Percentiles rank a stretch among this genome's conserved stretches.
Evolutionary conservation across 1,140 invertebrate species (phyloP).

Genomic region (Heliconius hewitsoni): DNA sequence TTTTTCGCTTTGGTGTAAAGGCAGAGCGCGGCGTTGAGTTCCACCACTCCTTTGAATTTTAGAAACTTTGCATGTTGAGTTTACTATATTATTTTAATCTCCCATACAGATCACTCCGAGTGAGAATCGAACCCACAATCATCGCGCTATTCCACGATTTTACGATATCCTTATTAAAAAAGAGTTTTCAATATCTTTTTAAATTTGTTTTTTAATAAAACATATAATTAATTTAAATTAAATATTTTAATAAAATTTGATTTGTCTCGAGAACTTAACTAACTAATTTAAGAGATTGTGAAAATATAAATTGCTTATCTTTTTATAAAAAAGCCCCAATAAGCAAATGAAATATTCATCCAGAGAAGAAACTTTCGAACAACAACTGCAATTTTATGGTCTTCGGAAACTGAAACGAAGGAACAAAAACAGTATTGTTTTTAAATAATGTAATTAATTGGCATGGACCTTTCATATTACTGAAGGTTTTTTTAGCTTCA

Average conservation of each 20-base stretch:
- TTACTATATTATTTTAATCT: no score
- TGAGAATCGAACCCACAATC: no score
- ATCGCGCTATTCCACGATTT: no score
- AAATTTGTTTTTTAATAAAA: not conserved
- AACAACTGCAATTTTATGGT: conserved; percentile 23
- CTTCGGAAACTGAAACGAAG: not conserved
- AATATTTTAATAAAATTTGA: not conserved
- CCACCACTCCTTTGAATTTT: no score
- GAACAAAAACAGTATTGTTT: not conserved
- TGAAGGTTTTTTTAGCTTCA: no score
- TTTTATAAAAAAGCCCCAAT: not conserved
- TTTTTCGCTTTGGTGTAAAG: no score
- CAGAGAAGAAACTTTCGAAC: conserved; percentile 14
- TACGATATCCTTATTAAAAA: no score
- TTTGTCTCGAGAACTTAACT: not conserved
- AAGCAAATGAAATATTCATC: conserved; percentile 24
- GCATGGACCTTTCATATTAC: no score
- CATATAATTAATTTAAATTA: not conserved
- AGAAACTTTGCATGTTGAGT: no score
- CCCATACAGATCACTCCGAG: no score
- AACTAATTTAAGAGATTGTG: not conserved
- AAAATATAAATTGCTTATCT: conserved; percentile 2
- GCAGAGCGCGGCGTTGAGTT: no score
- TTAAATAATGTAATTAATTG: not conserved
- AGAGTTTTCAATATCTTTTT: no score